These are phyloP conservation scores for Poecilia velifera DNA, from an alignment of 2,797 vertebrate species.

Conservation along the genomic window DNA sequence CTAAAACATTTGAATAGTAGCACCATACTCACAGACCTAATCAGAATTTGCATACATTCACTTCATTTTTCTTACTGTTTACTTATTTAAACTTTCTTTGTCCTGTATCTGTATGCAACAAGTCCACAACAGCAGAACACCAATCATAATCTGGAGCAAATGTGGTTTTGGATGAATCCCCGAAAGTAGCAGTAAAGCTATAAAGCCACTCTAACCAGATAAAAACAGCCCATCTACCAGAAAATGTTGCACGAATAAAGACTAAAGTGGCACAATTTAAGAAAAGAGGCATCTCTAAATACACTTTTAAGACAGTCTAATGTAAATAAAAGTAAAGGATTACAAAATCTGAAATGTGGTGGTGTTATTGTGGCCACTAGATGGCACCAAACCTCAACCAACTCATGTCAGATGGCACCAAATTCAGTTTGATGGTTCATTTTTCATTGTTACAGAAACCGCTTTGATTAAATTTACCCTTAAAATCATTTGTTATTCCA, in stretches of 20 bases:
- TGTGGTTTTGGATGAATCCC: neutral
- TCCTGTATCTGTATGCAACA: neutral
- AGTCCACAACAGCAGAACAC: neutral
- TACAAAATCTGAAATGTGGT: neutral
- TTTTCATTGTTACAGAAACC: neutral
- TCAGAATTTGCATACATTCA: neutral
- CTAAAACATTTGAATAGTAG: neutral
- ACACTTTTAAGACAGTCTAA: neutral
- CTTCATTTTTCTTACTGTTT: neutral
- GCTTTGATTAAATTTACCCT: neutral
- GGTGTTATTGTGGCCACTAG: slow-evolving; percentile 13
- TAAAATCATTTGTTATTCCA: neutral
- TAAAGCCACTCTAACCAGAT: neutral
- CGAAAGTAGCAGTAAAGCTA: neutral
- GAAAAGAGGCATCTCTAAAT: neutral
- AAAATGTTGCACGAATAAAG: neutral
- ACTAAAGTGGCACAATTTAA: neutral
- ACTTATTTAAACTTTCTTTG: neutral
- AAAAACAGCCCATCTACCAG: neutral
- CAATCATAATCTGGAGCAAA: neutral
- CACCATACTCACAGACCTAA: neutral
- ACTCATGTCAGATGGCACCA: neutral
- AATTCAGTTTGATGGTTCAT: neutral
- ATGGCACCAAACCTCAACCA: neutral
- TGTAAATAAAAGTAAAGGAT: neutral